phyloP scores from a whole-genome alignment of 2,888 invertebrate species.

The Tipula unca region DNA sequence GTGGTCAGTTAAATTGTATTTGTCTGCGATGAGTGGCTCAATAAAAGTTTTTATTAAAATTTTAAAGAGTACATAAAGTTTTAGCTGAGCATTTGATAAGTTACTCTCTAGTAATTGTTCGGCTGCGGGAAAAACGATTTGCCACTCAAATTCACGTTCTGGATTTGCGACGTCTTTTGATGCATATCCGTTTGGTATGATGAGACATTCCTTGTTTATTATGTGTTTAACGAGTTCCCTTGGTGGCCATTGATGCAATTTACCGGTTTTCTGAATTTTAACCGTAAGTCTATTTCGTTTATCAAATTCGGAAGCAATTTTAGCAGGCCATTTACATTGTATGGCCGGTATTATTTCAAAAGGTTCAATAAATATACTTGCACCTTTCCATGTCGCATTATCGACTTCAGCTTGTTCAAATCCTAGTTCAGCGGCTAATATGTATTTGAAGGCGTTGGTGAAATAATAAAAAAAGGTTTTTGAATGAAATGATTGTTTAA shows the following conservation, averaged over 20 bases:
- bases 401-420: conserved; percentile 48
- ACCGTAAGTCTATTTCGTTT: conserved; percentile 49
- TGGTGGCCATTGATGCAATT: conserved; percentile 60
- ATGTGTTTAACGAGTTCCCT: conserved; percentile 57
- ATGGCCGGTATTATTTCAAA: conserved; percentile 66
- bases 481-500: conserved; percentile 52
- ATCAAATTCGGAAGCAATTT: conserved; percentile 58
- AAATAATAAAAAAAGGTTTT: conserved; percentile 61
- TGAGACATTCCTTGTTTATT: conserved; percentile 48
- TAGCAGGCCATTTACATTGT: conserved; percentile 56
- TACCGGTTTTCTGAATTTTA: conserved; percentile 49
- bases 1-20: conserved; percentile 60
- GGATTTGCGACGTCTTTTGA: conserved; percentile 53
- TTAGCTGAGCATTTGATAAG: conserved; percentile 60
- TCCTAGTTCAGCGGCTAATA: conserved; percentile 50
- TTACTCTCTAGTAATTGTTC: conserved; percentile 66
- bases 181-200: conserved; percentile 61
- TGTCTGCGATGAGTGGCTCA: conserved; percentile 51
- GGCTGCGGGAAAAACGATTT: conserved; percentile 65
- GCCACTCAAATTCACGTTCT: conserved; percentile 65
- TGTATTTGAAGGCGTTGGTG: conserved; percentile 52
- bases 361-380: conserved; percentile 55
- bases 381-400: conserved; percentile 53
- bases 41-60: conserved; percentile 64
- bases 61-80: conserved; percentile 59